Base-by-base conservation (phyloP, 2,797 vertebrate species). In the Chloroceryle amazona region DNA sequence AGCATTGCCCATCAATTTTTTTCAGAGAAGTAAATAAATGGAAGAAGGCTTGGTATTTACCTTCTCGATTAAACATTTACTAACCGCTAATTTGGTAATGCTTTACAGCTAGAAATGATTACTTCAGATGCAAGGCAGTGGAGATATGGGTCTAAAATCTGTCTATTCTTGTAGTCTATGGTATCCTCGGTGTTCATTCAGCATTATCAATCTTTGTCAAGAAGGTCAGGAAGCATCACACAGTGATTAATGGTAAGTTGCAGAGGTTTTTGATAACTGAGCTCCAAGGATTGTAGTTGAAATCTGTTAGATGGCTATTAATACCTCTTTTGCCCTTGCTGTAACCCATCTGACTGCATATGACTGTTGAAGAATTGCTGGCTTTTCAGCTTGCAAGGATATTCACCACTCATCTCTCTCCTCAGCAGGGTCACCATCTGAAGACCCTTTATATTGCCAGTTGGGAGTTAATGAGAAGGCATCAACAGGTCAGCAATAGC, bases 141-240 rank as follows among this genome's bases (percentile, higher is more conserved):
- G 28, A 84, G 47, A 42, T 37, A 55, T 8, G 13, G 14, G 20
- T 66, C 67, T 89, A 63, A 92, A 96, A 70, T 29, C 44, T 76
- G 31, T 28, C 47, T 76, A 1, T 75, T 84, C 33, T n/a, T 72
- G 13, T 3, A 66, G 66, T 21, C 35, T 76, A 76, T 9, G 3
- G 35, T 11, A 66, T 55, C 51, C 39, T 80, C 14, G 65, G 28
- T 84, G n/a, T 12, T 81, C 62, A 47, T 60, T 39, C 1, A 51
- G n/a, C 31, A 35, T 87, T 93, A 93, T 87, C 80, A 92, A 80
- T 94, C 90, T 91, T 81, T 87, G 89, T 90, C 93, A 89, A 67
- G 26, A 89, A 84, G 80, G 78, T 90, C 66, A 86, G 39, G 63
- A 92, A 92, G 16, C 15, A 55, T 75, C 74, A 70, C 44, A 20